Percentiles rank a stretch among this genome's conserved stretches.
These are phyloP conservation scores for Silurus aristotelis DNA, from an alignment of 2,797 vertebrate genomes.

Conservation along the genomic window DNA sequence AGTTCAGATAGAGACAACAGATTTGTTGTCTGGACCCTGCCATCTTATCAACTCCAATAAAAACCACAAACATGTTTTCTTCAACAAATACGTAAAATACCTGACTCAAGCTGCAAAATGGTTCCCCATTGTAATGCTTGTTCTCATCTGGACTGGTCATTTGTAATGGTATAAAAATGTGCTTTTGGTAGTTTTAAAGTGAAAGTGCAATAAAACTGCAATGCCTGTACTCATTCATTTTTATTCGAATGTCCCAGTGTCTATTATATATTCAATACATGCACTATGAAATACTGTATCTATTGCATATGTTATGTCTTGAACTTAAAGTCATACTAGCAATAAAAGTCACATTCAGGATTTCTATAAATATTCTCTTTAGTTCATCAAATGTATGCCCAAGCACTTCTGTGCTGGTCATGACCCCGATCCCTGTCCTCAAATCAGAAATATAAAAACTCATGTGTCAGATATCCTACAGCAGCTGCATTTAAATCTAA, in stretches of 20 bases:
- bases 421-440: background rate
- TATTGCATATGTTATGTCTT: slow-evolving; percentile 48
- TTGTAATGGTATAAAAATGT: background rate
- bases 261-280: background rate
- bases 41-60: background rate
- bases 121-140: background rate
- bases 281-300: background rate
- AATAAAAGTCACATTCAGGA: slow-evolving; percentile 85
- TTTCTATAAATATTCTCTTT: slow-evolving; percentile 67
- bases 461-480: background rate
- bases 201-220: background rate
- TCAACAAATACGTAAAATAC: background rate
- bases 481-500: background rate
- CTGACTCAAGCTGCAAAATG: background rate
- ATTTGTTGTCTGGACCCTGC: background rate
- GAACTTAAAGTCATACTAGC: slow-evolving; percentile 77
- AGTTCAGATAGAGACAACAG: background rate
- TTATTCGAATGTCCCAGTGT: too few species aligned
- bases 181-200: background rate
- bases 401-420: slow-evolving; percentile 84
- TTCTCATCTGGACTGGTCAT: background rate
- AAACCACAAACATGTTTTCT: background rate
- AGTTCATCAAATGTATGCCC: slow-evolving; percentile 68
- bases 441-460: too few species aligned
- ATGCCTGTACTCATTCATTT: background rate